Evolutionary conservation across 1,140 invertebrate genomes (phyloP), one percentile per base, ranked within the genome.

Genomic region (Ylistrum balloti): DNA sequence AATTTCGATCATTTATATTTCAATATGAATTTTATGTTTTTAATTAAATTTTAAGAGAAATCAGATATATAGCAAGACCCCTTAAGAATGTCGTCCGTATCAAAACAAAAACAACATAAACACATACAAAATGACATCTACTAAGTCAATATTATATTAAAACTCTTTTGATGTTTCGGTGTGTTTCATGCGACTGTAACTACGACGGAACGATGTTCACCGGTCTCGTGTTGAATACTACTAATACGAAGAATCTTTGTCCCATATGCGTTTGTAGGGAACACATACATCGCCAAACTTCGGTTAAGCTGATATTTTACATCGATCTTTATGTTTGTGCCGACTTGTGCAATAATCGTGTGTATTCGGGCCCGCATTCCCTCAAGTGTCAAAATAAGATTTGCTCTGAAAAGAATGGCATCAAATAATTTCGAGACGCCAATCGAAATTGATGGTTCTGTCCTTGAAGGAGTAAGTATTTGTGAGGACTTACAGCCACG

Each of bases 391-490:
- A 22, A 5, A n/a, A 28, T 74, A 74, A 17, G 5, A 28, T n/a
- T 74, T 74, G 56, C n/a, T 28, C 28, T 74, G 28, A 74, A n/a
- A 3, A 74, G 56, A 74, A 74, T 74, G 56, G 56, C 56, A 74
- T 74, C 56, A 28, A 74, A 74, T n/a, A 74, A 28, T 17, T 9
- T 17, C 20, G 22, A 11, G n/a, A 28, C 56, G 28, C 22, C 56
- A 28, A 28, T 74, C 13, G 56, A 74, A 74, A 74, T 74, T 17
- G 56, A 74, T n/a, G 56, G 56, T 74, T 74, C 56, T 74, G 0
- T 74, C 5, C 56, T 74, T n/a, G 56, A 74, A 74, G 56, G 56
- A 74, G 56, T 74, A 74, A 74, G 56, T 74, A 38, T 38, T 7
- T 7, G 35, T 38, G n/a, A n/a, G n/a, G n/a, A n/a, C n/a, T n/a